Percentiles rank a stretch among this genome's conserved stretches.
phyloP scores from a whole-genome alignment of 2,888 invertebrate genomes.

The Acleris sparsana region DNA sequence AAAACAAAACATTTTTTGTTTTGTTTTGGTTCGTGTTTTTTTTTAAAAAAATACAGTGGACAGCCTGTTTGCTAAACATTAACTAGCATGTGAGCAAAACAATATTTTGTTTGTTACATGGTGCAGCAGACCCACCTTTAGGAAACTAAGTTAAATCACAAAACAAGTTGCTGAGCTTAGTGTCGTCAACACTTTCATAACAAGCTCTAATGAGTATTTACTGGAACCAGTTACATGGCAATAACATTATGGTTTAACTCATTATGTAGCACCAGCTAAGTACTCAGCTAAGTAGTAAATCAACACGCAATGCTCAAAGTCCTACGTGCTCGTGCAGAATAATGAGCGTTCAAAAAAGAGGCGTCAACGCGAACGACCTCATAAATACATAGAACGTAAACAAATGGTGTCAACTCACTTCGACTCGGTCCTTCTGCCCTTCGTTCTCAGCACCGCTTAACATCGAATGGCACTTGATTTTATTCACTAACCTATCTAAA shows the following conservation, averaged over 20 bases:
- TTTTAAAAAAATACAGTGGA: too few relatives aligned
- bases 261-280: neutral
- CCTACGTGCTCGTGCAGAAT: neutral
- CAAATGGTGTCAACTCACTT: slow-evolving; percentile 56
- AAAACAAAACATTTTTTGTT: too few relatives aligned
- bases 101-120: too few relatives aligned
- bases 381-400: slow-evolving; percentile 18
- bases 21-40: too few relatives aligned
- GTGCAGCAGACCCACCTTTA: too few relatives aligned
- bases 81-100: too few relatives aligned
- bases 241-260: slow-evolving; percentile 1
- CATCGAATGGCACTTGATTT: slow-evolving; percentile 69
- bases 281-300: slow-evolving; percentile 1
- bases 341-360: slow-evolving; percentile 25
- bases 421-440: slow-evolving; percentile 49
- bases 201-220: slow-evolving; percentile 3
- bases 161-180: too few relatives aligned
- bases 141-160: too few relatives aligned
- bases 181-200: neutral
- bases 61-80: too few relatives aligned
- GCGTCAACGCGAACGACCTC: slow-evolving; percentile 22
- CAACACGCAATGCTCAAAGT: neutral
- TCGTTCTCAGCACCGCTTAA: slow-evolving; percentile 50
- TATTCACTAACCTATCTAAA: slow-evolving; percentile 64
- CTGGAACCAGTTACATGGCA: slow-evolving; percentile 4